These are phyloP conservation scores for Microctenopoma stevenorrisi DNA, from an alignment of 2,797 vertebrate species.

Conservation along the genomic window DNA sequence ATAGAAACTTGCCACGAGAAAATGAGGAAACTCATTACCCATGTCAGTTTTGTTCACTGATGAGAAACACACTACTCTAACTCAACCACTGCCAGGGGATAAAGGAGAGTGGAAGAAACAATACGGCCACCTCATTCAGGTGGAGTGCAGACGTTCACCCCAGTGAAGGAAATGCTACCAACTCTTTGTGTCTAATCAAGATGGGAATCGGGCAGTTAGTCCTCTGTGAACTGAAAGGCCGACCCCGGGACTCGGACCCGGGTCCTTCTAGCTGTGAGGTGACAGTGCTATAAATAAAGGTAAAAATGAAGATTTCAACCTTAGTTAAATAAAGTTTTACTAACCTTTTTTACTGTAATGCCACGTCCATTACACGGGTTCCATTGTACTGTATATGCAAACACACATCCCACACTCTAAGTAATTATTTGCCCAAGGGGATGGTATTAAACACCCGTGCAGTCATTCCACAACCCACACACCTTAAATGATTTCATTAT, in stretches of 20 bases:
- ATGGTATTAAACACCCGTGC: not conserved
- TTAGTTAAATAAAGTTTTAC: no score
- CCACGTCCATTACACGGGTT: no score
- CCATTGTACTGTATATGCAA: no score
- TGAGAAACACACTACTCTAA: slow-evolving; percentile 58
- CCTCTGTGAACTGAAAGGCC: slow-evolving; percentile 10
- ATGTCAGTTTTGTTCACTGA: slow-evolving; percentile 73
- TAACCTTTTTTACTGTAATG: no score
- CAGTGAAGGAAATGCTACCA: slow-evolving; percentile 13
- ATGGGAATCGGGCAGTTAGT: slow-evolving; percentile 23
- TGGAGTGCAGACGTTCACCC: slow-evolving; percentile 40
- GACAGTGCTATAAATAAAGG: no score
- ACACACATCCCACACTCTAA: no score
- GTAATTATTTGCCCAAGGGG: not conserved
- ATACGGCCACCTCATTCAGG: slow-evolving; percentile 44
- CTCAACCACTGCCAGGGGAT: slow-evolving; percentile 47
- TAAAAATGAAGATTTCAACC: no score
- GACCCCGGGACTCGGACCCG: no score
- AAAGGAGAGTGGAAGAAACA: slow-evolving; percentile 15
- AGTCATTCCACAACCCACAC: not conserved
- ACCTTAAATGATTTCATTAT: not conserved
- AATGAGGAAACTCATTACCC: slow-evolving; percentile 74
- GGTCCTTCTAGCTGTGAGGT: no score
- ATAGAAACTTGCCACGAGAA: slow-evolving; percentile 55
- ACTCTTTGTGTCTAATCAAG: slow-evolving; percentile 11